phyloP scores from a whole-genome alignment of 2,797 vertebrate genomes.

The Urophycis tenuis region DNA sequence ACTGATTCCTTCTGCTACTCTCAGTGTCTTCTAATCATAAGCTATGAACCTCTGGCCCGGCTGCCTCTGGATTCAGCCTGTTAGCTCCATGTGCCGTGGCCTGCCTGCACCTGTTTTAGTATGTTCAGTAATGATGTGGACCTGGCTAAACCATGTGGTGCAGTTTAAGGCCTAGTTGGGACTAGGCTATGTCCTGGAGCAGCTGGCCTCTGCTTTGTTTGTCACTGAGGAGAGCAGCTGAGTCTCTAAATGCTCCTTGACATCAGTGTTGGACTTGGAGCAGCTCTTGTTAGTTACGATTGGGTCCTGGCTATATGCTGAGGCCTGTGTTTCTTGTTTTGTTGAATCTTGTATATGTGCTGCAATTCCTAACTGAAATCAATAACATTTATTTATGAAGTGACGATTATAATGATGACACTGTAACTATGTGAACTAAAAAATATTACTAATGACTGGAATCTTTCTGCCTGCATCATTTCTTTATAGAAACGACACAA shows the following conservation, averaged over 20 bases:
- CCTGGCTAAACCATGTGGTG: background rate
- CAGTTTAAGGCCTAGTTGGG: background rate
- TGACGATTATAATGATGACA: constrained; percentile 38
- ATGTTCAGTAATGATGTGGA: background rate
- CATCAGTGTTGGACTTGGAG: background rate
- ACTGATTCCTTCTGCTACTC: background rate
- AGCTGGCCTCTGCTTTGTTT: background rate
- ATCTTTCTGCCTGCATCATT: background rate
- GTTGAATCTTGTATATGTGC: constrained; percentile 43
- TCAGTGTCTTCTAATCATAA: background rate
- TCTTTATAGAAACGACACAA: background rate
- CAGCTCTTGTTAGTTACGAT: background rate
- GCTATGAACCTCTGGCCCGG: background rate
- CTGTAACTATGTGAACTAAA: constrained; percentile 34
- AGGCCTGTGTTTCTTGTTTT: constrained; percentile 2
- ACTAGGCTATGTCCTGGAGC: background rate
- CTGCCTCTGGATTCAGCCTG: no score
- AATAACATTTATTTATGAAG: constrained; percentile 58
- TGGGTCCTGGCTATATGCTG: constrained; percentile 34
- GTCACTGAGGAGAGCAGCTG: background rate
- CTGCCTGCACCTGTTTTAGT: background rate
- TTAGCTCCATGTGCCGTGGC: background rate
- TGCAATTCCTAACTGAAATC: constrained; percentile 48
- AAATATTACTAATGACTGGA: constrained; percentile 4
- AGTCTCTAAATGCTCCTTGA: background rate